Evolutionary conservation across 2,888 invertebrate genomes (phyloP).

Genomic region (Agrenia bidenticulata): DNA sequence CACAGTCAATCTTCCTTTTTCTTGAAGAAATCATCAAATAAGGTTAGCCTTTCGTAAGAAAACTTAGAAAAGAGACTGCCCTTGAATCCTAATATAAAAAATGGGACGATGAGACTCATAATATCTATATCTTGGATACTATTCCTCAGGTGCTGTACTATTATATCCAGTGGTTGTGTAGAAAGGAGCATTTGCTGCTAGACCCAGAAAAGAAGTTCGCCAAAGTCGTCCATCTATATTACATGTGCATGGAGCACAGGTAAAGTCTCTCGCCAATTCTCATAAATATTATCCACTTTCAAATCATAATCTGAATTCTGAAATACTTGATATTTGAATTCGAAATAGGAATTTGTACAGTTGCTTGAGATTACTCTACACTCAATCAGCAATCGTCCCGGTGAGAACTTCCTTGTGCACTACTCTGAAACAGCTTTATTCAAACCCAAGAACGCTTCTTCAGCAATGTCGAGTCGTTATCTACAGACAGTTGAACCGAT

Average conservation of each 20-base stretch:
- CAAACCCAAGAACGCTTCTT: constrained; percentile 69
- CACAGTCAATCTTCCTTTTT: constrained; percentile 61
- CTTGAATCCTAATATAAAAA: neutral
- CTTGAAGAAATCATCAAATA: constrained; percentile 63
- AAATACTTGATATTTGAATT: constrained; percentile 54
- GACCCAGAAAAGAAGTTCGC: constrained; percentile 67
- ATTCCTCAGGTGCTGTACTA: constrained; percentile 68
- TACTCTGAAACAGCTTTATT: constrained; percentile 66
- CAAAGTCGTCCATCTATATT: constrained; percentile 67
- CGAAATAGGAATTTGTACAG: constrained; percentile 63
- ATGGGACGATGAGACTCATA: no score
- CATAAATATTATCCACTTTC: no score
- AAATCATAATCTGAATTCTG: no score
- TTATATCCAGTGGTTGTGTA: constrained; percentile 70
- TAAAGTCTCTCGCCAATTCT: no score
- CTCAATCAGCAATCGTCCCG: constrained; percentile 66
- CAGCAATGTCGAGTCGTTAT: constrained; percentile 71
- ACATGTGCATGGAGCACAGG: constrained; percentile 55
- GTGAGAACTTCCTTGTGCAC: constrained; percentile 62
- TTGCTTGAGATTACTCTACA: constrained; percentile 65
- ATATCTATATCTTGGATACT: neutral
- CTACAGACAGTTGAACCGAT: constrained; percentile 66
- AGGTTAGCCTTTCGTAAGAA: constrained; percentile 48
- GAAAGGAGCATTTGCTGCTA: constrained; percentile 60
- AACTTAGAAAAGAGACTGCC: neutral